Conservation (phyloP, 2,888 invertebrate species). For the Syritta pipiens region DNA sequence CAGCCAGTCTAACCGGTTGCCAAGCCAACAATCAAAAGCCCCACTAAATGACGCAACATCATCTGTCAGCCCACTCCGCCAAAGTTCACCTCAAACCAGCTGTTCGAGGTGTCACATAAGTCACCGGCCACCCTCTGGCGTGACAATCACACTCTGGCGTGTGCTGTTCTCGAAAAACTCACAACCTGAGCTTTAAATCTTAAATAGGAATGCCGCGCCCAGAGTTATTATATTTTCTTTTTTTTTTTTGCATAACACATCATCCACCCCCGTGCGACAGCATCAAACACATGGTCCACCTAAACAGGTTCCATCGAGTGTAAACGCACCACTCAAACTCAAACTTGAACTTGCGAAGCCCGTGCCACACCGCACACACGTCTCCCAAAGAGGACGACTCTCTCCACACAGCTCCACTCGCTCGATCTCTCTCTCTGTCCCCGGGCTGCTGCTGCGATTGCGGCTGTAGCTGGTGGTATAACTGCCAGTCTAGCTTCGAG, state of each 20-base stretch:
- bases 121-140: not conserved
- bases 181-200: not conserved
- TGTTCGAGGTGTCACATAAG: slow-evolving; percentile 11
- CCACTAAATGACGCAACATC: not conserved
- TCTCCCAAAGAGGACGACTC: slow-evolving; percentile 46
- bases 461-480: not conserved
- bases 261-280: slow-evolving; percentile 10
- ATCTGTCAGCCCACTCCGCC: not conserved
- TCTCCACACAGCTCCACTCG: no score
- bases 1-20: not conserved
- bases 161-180: not conserved
- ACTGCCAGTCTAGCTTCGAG: slow-evolving; percentile 46
- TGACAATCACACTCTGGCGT: not conserved
- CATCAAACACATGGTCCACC: slow-evolving; percentile 16
- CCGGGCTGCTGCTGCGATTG: slow-evolving; percentile 18
- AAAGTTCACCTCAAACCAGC: slow-evolving; percentile 20
- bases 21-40: not conserved
- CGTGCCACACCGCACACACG: not conserved
- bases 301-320: slow-evolving; percentile 58
- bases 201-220: slow-evolving; percentile 1
- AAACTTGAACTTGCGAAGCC: slow-evolving; percentile 60
- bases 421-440: no score
- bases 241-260: slow-evolving; percentile 1
- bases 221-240: not conserved
- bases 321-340: slow-evolving; percentile 61